phyloP scores from a whole-genome alignment of 2,113 vertebrate genomes.

The Gila orcuttii region DNA sequence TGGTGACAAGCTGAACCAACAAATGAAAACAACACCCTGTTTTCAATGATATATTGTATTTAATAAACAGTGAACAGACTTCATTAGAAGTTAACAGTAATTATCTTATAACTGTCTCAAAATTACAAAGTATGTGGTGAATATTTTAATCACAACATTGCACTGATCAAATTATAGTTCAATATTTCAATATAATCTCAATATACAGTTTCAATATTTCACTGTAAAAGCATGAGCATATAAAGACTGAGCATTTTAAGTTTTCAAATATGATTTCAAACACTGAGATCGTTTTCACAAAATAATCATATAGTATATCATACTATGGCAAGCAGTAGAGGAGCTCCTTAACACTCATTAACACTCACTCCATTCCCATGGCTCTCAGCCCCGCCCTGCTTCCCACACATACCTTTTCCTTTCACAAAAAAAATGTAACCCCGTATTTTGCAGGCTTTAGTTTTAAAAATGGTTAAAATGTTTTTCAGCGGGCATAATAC shows the following conservation, averaged over 20 bases:
- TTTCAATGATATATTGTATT: conserved; percentile 6
- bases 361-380: too few species aligned
- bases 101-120: background rate
- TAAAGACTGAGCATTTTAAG: background rate
- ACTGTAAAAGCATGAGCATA: background rate
- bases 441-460: too few species aligned
- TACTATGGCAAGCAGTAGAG: too few species aligned
- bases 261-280: background rate
- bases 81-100: background rate
- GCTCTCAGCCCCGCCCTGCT: too few species aligned
- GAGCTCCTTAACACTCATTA: too few species aligned
- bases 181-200: background rate
- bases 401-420: background rate
- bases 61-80: conserved; percentile 2
- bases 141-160: background rate
- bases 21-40: conserved; percentile 14
- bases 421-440: background rate
- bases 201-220: background rate
- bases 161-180: background rate
- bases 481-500: too few species aligned
- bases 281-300: background rate
- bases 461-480: too few species aligned
- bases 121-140: background rate
- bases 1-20: background rate
- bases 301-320: background rate